Conservation (phyloP, 2,797 vertebrate species). For the Pseudocheirus occidentalis region DNA sequence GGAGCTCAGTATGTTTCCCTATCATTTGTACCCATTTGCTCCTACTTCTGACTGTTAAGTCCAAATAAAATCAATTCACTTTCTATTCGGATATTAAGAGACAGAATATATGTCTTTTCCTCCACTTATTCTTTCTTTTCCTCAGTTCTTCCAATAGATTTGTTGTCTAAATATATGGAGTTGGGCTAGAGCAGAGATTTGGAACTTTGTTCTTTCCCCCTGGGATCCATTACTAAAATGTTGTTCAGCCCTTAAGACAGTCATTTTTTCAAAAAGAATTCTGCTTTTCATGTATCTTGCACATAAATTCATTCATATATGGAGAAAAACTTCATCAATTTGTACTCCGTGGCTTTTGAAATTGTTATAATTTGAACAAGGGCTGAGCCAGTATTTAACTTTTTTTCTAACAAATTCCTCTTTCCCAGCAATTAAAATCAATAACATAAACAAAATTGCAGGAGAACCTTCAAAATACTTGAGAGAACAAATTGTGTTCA, state of each 20-base stretch:
- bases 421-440: neutral
- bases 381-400: neutral
- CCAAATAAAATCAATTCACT: neutral
- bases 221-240: neutral
- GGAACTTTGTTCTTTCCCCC: neutral
- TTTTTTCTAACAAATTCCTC: neutral
- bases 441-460: neutral
- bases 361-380: slow-evolving; percentile 37
- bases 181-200: neutral
- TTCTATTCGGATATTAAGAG: neutral
- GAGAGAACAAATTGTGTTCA: slow-evolving; percentile 5
- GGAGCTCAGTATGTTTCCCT: neutral
- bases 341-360: neutral
- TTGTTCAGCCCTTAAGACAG: neutral
- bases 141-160: neutral
- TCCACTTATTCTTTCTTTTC: neutral
- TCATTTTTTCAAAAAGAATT: neutral
- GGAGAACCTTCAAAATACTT: neutral
- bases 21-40: neutral
- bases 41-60: neutral
- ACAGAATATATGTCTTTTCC: neutral
- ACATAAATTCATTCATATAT: neutral
- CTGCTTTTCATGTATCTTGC: neutral
- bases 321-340: neutral
- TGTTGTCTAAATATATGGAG: neutral